Conservation (phyloP, 2,797 vertebrate genomes). For the Aselliscus stoliczkanus region DNA sequence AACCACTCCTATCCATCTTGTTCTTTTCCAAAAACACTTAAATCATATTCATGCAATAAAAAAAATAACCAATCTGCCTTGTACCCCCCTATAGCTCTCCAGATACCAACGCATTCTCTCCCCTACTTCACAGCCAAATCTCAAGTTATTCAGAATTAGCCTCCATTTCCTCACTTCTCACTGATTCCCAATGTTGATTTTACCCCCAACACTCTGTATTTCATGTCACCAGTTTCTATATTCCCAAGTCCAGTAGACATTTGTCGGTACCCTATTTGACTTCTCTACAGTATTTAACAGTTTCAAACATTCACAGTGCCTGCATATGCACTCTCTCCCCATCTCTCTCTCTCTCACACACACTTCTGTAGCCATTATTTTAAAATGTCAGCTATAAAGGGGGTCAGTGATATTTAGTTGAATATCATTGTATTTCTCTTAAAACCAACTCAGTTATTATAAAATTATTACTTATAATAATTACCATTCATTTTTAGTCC, state of each 20-base stretch:
- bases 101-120: not conserved
- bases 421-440: not conserved
- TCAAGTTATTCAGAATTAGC: not conserved
- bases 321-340: not conserved
- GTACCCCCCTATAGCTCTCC: too few species aligned
- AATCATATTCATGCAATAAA: not conserved
- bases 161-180: not conserved
- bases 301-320: not conserved
- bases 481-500: not conserved
- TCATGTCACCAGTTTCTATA: not conserved
- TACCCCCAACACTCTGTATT: not conserved
- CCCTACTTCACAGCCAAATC: not conserved
- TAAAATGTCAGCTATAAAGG: not conserved
- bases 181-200: not conserved
- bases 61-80: not conserved
- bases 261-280: not conserved
- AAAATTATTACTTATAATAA: not conserved
- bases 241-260: not conserved
- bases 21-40: not conserved
- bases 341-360: too few species aligned
- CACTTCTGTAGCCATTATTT: not conserved
- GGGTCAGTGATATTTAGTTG: not conserved
- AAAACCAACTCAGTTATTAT: not conserved
- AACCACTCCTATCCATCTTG: not conserved
- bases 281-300: not conserved